Evolutionary conservation across 2,113 vertebrate genomes (phyloP), one percentile per base, ranked within the genome.

Genomic region (Ovis aries): DNA sequence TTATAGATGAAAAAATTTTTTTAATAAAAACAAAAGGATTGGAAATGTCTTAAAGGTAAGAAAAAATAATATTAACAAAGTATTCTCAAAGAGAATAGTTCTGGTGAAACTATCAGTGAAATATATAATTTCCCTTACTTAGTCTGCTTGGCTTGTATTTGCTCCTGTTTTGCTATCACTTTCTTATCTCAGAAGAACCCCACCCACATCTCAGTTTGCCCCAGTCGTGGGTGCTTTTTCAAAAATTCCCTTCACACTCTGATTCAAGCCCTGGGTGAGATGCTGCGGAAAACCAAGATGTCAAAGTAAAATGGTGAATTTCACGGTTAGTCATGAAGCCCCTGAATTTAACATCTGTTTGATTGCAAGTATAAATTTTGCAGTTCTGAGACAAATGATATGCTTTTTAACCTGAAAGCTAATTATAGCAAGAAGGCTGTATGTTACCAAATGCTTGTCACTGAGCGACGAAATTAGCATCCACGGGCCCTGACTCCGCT

Each of bases 381-480:
- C 60, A 67, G 87, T 94, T 96, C 92, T 92, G 87, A 98, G 90
- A 59, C 83, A 88, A 93, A 40, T 90, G 62, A 85, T 87, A 45
- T 11, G 48, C 52, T n/a, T 2, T 96, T 94, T 64, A 95, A 81
- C 74, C 59, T 64, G 81, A 95, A 91, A 95, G 45, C 55, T 81
- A 87, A 94, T 93, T 87, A 89, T 31, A 84, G 78, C 43, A 59
- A 87, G 52, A 86, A 89, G 57, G 17, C 43, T 77, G 19, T 10
- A 5, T 16, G 74, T 67, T 15, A 59, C 53, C 36, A 53, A 59
- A 21, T 43, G 36, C 48, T 57, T 93, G 84, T 95, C 81, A 53
- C 50, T 80, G 64, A 29, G 53, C 93, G 31, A 71, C 23, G 85
- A 89, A 90, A 60, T 45, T 85, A 88, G 43, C 74, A 21, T 1